These are phyloP conservation scores for Butastur rufipennis DNA, from an alignment of 2,113 vertebrate species.

Conservation along the genomic window DNA sequence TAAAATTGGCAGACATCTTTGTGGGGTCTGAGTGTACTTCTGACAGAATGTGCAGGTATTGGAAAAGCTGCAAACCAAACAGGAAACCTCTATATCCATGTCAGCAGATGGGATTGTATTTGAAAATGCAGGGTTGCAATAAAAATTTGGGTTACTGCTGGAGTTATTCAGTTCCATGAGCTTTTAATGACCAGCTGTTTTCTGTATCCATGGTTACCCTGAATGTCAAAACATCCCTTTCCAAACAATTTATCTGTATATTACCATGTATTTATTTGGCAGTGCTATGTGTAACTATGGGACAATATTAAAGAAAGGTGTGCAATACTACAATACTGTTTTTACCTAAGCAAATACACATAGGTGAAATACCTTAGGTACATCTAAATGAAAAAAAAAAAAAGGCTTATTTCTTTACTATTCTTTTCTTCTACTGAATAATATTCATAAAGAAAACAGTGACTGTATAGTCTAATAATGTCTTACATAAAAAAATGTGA, in stretches of 20 bases:
- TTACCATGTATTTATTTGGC: background rate
- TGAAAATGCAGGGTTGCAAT: constrained; percentile 23
- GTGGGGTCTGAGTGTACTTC: background rate
- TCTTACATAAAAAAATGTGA: background rate
- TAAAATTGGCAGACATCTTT: background rate
- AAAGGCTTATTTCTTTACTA: background rate
- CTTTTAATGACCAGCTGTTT: constrained; percentile 30
- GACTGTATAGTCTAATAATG: background rate
- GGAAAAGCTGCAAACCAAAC: background rate
- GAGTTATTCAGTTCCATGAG: background rate
- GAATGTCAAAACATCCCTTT: background rate
- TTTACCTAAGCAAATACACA: background rate
- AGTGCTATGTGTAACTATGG: background rate
- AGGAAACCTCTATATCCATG: background rate
- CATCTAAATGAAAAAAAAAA: background rate
- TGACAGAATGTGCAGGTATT: background rate
- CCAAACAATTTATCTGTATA: background rate
- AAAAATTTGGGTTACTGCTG: constrained; percentile 15
- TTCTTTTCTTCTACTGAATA: background rate
- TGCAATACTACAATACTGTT: background rate
- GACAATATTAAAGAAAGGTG: background rate
- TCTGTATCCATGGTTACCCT: background rate
- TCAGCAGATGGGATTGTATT: constrained; percentile 19
- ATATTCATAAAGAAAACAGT: background rate
- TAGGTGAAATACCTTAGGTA: background rate